Base-by-base conservation (phyloP, 2,888 invertebrate genomes). In the Phymatocera aterrima region DNA sequence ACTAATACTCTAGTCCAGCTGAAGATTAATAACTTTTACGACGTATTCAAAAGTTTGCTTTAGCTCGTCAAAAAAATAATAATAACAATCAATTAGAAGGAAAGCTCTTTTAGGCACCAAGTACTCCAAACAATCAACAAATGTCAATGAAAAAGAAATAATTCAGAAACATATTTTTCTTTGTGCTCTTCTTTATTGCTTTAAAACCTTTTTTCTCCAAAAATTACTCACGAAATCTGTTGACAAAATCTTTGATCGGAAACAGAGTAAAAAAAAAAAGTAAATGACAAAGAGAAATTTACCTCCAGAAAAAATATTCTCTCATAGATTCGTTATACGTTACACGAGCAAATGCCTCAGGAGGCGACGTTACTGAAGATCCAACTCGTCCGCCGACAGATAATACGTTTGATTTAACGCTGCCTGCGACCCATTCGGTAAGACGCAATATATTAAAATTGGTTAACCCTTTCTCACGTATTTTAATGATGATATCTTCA, bases 351-450 rank as follows among this genome's bases (percentile, higher is more conserved):
- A 34, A n/a, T 28, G 60, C 57, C 40, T 60, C 51, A 12, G 72
- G 40, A 40, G 70, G 68, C 6, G 8, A 24, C n/a, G 70, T 24
- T 28, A 10, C 24, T 10, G 77, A 77, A 10, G 78, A 46, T 24
- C 46, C 21, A 1, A 40, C 72, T 18, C 40, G 12, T 77, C 51
- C 28, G n/a, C 78, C 81, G 2, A 43, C 68, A 3, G 84, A 86
- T 31, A 84, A 79, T 21, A 85, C 85, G 3, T 93, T 92, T 79
- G 93, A 94, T 83, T 91, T 92, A 8, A 92, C 92, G 81, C 84
- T 94, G 65, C 92, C 94, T 15, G 91, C 92, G 1, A 91, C 92
- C 79, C 94, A 94, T 87, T 92, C 93, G 12, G 92, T 92, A 88
- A 51, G 18, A 43, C 24, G 60, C n/a, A n/a, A n/a, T n/a, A n/a